Evolutionary conservation across 1,140 invertebrate species (phyloP), one percentile per base, ranked within the genome.

Genomic region (Achatina immaculata): DNA sequence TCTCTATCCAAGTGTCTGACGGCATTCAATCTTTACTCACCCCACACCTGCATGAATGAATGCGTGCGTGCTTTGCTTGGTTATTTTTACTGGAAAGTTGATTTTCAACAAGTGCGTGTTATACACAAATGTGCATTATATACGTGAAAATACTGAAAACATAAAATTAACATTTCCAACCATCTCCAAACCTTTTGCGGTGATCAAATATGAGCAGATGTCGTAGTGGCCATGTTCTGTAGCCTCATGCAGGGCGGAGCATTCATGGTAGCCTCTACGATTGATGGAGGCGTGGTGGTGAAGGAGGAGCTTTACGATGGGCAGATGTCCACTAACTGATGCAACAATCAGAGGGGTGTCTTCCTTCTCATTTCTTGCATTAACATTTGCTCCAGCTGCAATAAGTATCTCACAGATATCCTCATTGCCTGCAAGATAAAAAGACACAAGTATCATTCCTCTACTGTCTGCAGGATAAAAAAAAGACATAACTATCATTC

Each of bases 271-370:
- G 7, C 86, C 88, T 80, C 86, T 94, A 93, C 94, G 72, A 94
- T 94, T 86, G 94, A 94, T 28, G 94, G 94, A 93, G 95, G 96
- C 96, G 80, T 96, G 96, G 92, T 97, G 95, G 80, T 95, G 94
- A 66, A 98, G 90, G 72, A 98, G 91, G 91, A 96, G 95, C 85
- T 94, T 91, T 9, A 97, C 96, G 86, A 96, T 95, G 38, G 96
- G 94, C 69, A 95, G 93, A 90, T 97, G 95, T 0, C 96, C 96
- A 90, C 95, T 95, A 24, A 95, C 95, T 4, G 96, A 94, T 9
- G 96, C 95, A 85, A 97, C 92, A 87, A 97, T 97, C 58, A 97
- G 92, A 6, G 96, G 96, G 21, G 96, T 97, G 48, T 96, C 97
- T 19, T 86, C 85, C 48, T 77, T 79, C 9, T 75, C 80, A 82